Evolutionary conservation across 2,888 invertebrate species (phyloP).

Genomic region (Torymus texanus): DNA sequence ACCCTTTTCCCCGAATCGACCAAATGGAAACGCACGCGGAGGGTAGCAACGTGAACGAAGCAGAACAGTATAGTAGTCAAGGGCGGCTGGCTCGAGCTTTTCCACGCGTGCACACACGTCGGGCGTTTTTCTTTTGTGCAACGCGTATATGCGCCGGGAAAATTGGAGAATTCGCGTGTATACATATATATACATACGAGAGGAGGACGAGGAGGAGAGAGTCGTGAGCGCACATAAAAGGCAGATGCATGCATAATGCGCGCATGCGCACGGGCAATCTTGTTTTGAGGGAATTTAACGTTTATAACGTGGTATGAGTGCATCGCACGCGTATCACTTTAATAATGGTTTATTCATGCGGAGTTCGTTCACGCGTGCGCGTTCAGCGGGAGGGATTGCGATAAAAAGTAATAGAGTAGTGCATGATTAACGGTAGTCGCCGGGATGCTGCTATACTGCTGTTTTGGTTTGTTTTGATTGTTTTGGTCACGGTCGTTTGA

Average conservation of each 20-base stretch:
- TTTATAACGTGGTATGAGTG: background rate
- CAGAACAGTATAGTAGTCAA: background rate
- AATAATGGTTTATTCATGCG: constrained; percentile 13
- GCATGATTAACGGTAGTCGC: too few relatives aligned
- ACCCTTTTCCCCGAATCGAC: background rate
- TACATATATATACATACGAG: background rate
- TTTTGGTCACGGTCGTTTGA: too few relatives aligned
- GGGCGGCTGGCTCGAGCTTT: background rate
- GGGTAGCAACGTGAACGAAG: background rate
- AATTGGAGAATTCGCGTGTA: constrained; percentile 21
- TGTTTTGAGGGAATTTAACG: constrained; percentile 18
- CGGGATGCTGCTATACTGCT: too few relatives aligned
- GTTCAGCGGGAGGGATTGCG: too few relatives aligned
- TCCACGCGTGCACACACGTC: background rate
- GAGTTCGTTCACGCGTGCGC: background rate
- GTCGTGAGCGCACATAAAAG: constrained; percentile 25
- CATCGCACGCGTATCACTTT: background rate
- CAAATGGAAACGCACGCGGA: constrained; percentile 5
- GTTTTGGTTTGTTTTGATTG: too few relatives aligned
- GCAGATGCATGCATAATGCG: background rate
- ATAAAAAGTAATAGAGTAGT: too few relatives aligned
- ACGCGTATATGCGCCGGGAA: constrained; percentile 11
- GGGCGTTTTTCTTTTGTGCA: constrained; percentile 37
- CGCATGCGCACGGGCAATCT: constrained; percentile 6
- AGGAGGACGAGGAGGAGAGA: background rate